Conservation (phyloP, 2,797 vertebrate species). For the Thaleichthys pacificus region DNA sequence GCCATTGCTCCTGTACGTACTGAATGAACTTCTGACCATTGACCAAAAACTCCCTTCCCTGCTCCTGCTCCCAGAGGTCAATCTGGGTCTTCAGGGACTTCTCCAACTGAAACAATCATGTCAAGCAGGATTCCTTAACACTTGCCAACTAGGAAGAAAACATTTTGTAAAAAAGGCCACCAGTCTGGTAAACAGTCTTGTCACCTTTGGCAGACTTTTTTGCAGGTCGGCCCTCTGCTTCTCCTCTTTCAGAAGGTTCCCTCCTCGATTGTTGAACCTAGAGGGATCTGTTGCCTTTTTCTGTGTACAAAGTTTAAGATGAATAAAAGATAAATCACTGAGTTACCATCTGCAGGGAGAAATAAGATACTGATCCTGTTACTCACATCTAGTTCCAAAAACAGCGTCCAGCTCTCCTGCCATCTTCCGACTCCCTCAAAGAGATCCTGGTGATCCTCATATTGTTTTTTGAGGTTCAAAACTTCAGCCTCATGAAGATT, state of each 20-base stretch:
- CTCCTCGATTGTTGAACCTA: constrained; percentile 81
- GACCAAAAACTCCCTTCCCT: constrained; percentile 76
- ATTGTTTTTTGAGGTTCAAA: constrained; percentile 73
- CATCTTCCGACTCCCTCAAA: constrained; percentile 87
- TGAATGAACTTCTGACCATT: constrained; percentile 85
- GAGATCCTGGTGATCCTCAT: constrained; percentile 80
- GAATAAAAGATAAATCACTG: neutral
- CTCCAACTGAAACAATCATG: constrained; percentile 78
- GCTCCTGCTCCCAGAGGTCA: constrained; percentile 82
- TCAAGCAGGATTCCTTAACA: neutral
- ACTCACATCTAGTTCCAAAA: constrained; percentile 89
- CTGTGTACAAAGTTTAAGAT: constrained; percentile 47
- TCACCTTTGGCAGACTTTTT: constrained; percentile 80
- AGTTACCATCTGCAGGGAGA: no score
- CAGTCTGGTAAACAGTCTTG: neutral
- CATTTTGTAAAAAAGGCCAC: no score
- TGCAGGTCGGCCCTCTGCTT: constrained; percentile 82
- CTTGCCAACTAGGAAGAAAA: no score
- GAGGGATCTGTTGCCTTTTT: constrained; percentile 81
- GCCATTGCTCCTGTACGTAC: constrained; percentile 87
- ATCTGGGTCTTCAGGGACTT: constrained; percentile 82
- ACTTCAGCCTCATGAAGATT: constrained; percentile 82
- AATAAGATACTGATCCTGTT: neutral
- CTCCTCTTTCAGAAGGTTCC: constrained; percentile 84
- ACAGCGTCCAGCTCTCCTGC: constrained; percentile 88